Evolutionary conservation across 1,140 invertebrate species (phyloP), one percentile per base, ranked within the genome.

Genomic region (Lasioglossum baleicum): DNA sequence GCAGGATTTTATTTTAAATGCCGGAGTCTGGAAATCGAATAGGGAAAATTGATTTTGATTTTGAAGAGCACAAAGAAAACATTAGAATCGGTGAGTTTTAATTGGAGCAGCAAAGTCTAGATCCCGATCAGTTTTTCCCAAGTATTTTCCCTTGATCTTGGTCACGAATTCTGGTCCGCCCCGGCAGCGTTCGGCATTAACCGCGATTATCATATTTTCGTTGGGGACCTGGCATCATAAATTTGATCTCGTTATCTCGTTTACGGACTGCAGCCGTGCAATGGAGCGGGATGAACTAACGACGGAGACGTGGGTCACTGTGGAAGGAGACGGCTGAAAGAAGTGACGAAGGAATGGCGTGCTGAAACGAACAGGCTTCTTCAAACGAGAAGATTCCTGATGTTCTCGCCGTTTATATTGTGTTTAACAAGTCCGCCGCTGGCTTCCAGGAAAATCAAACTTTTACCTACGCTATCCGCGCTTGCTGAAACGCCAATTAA

Each of bases 161-260:
- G 61, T 66, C 71, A 70, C 77, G 64, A 56, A 83, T 73, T 81
- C 56, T 15, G 64, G 69, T n/a, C 31, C 69, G 68, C 67, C 53
- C 67, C 66, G 73, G 68, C 72, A 64, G 80, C 66, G 76, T 83
- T 83, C 80, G 88, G 91, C 91, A 92, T 93, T 92, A 92, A 90
- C 88, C 82, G 87, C 89, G 92, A 92, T 93, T 92, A 92, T 93
- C 90, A 91, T 92, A 92, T 92, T 92, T 92, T 90, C 88, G 90
- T 90, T 88, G 87, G 86, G 84, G 88, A 92, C 92, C 91, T 90
- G 87, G 79, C 86, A 88, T 90, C 91, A 92, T 93, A 93, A 93
- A 93, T 93, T 93, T 92, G 91, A 92, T 93, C 92, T 93, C 92
- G 92, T 93, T 93, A 93, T 93, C 92, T 93, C 91, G 90, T 92